Base-by-base conservation (phyloP, 1,140 invertebrate genomes). In the Akabosia matsudoensis region DNA sequence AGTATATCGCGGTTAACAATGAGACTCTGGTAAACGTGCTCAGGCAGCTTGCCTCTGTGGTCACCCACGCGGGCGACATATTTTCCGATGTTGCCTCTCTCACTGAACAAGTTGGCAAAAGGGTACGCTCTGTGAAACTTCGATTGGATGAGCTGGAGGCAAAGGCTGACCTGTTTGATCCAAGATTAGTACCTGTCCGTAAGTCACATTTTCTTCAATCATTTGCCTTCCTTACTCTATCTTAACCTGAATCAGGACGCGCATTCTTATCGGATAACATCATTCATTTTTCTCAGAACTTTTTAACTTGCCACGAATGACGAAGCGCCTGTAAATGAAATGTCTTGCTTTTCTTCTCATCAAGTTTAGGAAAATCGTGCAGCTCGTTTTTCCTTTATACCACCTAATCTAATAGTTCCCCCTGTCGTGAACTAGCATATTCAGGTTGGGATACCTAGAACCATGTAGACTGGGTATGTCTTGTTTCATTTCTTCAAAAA, bases 141-240 rank as follows among this genome's bases (percentile, higher is more conserved):
- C 64, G 79, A 1, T 52, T 81, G 16, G 80, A 81, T 72, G 79
- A 81, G 76, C 54, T 81, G 14, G 80, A 81, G 51, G 79, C 76
- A 0, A 81, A 81, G 56, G 75, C 79, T 45, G 80, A 81, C 45
- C 61, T 79, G 4, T 81, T 78, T 56, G 80, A 81, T 51, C 80
- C 80, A 16, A 81, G 79, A 76, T 77, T 81, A 34, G 75, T 81
- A 51, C 80, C 80, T 78, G 80, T 81, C 51, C 80, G 80, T 81
- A 81, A 81, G 80, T 81, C 3, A 34, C 28, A 10, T 45, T 64
- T n/a, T 28, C n/a, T n/a, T 28, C 28, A 4, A 64, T 13, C 7
- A 64, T 13, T 64, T n/a, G 13, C n/a, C 22, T 22, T 64, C 22
- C 7, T 64, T 7, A 4, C 7, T 64, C n/a, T 64, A 4, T 24